A percentile compares a stretch with the other conserved stretches of the same genome.
phyloP scores from a whole-genome alignment of 2,888 invertebrate genomes.

The Cryptophagus acutangulus region DNA sequence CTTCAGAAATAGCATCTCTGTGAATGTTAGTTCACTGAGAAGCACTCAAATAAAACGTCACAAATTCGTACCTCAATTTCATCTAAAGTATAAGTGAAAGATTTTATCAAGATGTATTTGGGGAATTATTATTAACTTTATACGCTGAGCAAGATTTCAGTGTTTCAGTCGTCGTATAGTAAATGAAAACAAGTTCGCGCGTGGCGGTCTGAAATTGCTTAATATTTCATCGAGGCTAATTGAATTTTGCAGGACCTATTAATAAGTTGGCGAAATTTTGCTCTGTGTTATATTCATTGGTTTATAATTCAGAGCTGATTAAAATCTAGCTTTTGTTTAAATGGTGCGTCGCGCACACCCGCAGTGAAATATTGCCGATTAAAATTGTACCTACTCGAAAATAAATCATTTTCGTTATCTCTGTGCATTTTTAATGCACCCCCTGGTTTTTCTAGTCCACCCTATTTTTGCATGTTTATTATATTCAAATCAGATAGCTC shows the following conservation, averaged over 20 bases:
- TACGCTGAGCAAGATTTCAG: slow-evolving; percentile 21
- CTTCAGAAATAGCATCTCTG: slow-evolving; percentile 6
- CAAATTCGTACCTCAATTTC: slow-evolving; percentile 6
- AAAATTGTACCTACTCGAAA: slow-evolving; percentile 9
- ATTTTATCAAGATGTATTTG: slow-evolving; percentile 8
- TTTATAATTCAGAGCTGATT: slow-evolving; percentile 31
- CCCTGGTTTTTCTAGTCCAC: too few relatives aligned
- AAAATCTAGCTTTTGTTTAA: slow-evolving; percentile 20
- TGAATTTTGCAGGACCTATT: slow-evolving; percentile 40
- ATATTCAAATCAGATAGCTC: too few relatives aligned
- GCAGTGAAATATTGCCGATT: slow-evolving; percentile 8
- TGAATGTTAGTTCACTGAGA: background rate
- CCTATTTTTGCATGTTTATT: too few relatives aligned
- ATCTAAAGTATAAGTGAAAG: slow-evolving; percentile 7
- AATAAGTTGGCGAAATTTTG: slow-evolving; percentile 38
- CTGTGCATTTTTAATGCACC: too few relatives aligned
- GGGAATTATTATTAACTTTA: slow-evolving; percentile 9
- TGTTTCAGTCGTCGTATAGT: too few relatives aligned
- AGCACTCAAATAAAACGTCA: slow-evolving; percentile 5
- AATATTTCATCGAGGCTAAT: slow-evolving; percentile 39
- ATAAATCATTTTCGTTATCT: too few relatives aligned
- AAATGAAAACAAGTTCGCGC: slow-evolving; percentile 34
- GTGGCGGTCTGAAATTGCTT: slow-evolving; percentile 34
- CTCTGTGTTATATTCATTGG: slow-evolving; percentile 24
- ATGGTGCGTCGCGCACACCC: too few relatives aligned